phyloP scores from a whole-genome alignment of 2,113 vertebrate genomes.

The Felis catus region F.catus_Fca126_mat1.0 CM031422.1:61377001-61377500 shows the following conservation, averaged over 20 bases:
- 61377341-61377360: not conserved
- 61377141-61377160: not conserved
- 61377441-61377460: not conserved
- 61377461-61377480: slow-evolving; percentile 25
- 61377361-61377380: not conserved
- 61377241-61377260: not conserved
- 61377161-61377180: not conserved
- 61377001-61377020: not conserved
- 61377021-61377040: not conserved
- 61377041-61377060: not conserved
- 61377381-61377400: not conserved
- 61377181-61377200: not conserved
- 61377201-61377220: not conserved
- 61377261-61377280: not conserved
- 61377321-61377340: slow-evolving; percentile 6
- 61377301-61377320: not conserved
- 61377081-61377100: not conserved
- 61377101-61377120: not conserved
- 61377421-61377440: not conserved
- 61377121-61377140: not conserved
- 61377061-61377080: not conserved
- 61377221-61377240: not conserved
- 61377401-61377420: not conserved
- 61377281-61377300: not conserved
- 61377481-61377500: not conserved